A percentile compares a stretch with the other conserved stretches of the same genome.
Evolutionary conservation across 2,113 vertebrate genomes (phyloP).

Genomic region (Lepus americanus): DNA sequence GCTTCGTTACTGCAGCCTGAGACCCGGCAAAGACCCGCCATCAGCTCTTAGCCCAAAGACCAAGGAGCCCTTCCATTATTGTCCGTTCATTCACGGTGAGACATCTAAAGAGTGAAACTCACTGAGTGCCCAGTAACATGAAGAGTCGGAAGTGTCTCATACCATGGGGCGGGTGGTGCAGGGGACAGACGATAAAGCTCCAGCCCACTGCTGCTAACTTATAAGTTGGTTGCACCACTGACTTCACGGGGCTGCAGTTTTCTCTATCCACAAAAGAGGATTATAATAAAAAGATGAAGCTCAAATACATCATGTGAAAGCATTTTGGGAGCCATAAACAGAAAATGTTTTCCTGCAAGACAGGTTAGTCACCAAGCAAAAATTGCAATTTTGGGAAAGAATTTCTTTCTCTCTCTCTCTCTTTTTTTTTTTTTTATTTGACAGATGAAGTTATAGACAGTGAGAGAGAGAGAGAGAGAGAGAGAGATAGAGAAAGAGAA

Average conservation of each 20-base stretch:
- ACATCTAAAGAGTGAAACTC: not conserved
- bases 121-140: not conserved
- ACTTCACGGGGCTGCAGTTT: not conserved
- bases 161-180: fast-evolving
- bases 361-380: not conserved
- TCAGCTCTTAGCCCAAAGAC: not conserved
- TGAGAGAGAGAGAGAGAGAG: too few relatives aligned
- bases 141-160: not conserved
- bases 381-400: not conserved
- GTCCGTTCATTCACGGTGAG: not conserved
- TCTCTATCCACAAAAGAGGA: not conserved
- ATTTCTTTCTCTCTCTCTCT: too few relatives aligned
- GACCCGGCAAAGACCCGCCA: not conserved
- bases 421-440: too few relatives aligned
- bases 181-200: not conserved
- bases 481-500: too few relatives aligned
- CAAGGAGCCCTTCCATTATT: not conserved
- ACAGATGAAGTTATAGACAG: too few relatives aligned
- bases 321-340: not conserved
- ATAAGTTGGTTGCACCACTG: not conserved
- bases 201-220: not conserved
- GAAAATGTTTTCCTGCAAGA: not conserved
- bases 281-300: not conserved
- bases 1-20: not conserved
- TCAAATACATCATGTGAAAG: not conserved